Base-by-base conservation (phyloP, 2,113 vertebrate genomes). In the Heteronetta atricapilla region DNA sequence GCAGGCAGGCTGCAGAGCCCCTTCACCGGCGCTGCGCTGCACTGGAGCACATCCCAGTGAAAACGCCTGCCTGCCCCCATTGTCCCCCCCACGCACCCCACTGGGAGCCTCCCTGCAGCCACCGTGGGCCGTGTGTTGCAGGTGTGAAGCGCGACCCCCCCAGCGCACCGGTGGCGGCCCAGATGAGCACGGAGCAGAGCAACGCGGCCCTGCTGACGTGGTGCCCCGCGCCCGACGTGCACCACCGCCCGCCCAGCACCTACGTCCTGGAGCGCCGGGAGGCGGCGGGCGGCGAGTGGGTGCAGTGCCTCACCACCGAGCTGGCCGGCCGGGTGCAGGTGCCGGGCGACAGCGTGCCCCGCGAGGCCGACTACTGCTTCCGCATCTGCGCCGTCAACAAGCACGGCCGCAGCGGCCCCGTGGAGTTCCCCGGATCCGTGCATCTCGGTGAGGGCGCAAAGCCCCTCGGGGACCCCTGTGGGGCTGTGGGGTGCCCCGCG, bases 191-290 rank as follows among this genome's bases (percentile, higher is more conserved):
- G 44, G 98, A 98, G 64, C 98, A 98, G 69, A 98, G 98, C 70
- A 99, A 99, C 58, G 97, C 97, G 0, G 99, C 98, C 60, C 98
- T 99, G 60, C 98, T 99, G 62, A 99, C 97, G 9, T 99, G 99
- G 99, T 98, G 97, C 93, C 98, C 98, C 1, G 98, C 99, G 2
- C 98, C 98, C 1, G 98, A 99, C 4, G 90, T 97, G 21, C 97
- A 98, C 73, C 94, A 98, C 93, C 98, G 98, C 69, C 98, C 98
- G 4, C 98, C 98, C 34, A 98, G 98, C 53, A 98, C 97, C 89
- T 99, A 99, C 81, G 98, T 99, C 63, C 97, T 99, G 75, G 99
- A 99, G 92, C 97, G 99, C 22, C 98, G 99, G 87, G 99, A 99
- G 82, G 98, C 5, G 36, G 98, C 38, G 88, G 98, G 98, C 2